Percentiles rank a stretch among this genome's conserved stretches.
Conservation (phyloP, 1,140 invertebrate genomes). For the Melanaphis sacchari region DNA sequence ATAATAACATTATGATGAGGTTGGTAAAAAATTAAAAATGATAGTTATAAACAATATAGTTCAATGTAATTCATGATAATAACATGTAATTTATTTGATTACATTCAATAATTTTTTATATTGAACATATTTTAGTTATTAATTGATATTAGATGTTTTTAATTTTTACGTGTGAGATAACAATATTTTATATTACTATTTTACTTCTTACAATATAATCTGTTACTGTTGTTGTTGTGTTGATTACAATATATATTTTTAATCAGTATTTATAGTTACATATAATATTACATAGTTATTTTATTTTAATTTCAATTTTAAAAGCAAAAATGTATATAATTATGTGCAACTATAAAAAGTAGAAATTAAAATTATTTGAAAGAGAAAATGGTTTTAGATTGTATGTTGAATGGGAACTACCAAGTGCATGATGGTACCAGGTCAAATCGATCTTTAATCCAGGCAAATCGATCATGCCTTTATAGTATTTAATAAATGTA, state of each 20-base stretch:
- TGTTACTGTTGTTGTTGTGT: no score
- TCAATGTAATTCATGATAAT: no score
- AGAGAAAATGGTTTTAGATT: neutral
- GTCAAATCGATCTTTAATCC: neutral
- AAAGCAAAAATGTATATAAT: neutral
- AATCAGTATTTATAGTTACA: neutral
- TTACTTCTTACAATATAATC: neutral
- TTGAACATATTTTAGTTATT: neutral
- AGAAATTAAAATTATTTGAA: neutral
- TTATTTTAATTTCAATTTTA: neutral
- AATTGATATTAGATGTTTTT: neutral
- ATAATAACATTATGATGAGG: neutral
- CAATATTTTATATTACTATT: neutral
- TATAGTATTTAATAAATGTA: neutral
- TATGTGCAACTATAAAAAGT: neutral
- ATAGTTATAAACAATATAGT: neutral
- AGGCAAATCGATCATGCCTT: neutral
- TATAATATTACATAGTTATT: neutral
- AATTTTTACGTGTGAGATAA: neutral
- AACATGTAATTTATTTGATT: neutral
- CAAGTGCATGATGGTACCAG: neutral
- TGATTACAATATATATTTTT: neutral
- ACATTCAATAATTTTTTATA: neutral
- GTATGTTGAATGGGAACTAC: no score
- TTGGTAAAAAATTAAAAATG: neutral